Conservation (phyloP, 1,140 invertebrate species). For the Pinna nobilis region DNA sequence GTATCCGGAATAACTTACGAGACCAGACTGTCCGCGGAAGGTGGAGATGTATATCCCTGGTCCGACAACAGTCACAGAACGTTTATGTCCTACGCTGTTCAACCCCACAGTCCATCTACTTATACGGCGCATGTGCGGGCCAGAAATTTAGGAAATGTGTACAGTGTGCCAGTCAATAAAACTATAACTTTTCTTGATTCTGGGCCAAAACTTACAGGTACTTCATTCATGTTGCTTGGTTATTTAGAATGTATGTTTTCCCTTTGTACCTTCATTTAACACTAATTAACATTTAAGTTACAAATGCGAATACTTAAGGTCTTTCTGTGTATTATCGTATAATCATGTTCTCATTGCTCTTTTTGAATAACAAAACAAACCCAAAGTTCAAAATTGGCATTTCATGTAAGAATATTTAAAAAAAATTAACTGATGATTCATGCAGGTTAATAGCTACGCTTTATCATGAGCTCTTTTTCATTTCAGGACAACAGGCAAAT, state of each 20-base stretch:
- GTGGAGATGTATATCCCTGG: neutral
- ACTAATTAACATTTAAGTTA: too few species aligned
- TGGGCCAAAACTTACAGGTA: neutral
- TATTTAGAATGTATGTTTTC: too few species aligned
- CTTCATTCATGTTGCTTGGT: too few species aligned
- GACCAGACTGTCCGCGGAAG: neutral
- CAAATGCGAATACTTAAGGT: neutral
- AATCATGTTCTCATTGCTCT: neutral
- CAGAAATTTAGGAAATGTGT: neutral
- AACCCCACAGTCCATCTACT: neutral
- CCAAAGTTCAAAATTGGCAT: too few species aligned
- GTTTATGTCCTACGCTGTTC: too few species aligned
- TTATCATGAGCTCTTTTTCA: too few species aligned
- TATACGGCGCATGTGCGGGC: neutral
- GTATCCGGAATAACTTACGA: neutral
- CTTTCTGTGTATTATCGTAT: neutral
- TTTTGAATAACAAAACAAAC: neutral
- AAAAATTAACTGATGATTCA: too few species aligned
- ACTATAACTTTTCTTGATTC: neutral
- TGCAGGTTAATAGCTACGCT: too few species aligned
- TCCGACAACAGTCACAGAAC: neutral
- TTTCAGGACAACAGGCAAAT: neutral
- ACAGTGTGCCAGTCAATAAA: neutral
- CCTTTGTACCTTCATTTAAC: too few species aligned
- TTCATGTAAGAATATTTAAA: too few species aligned